These are phyloP conservation scores for Chelonus insularis DNA, from an alignment of 1,140 invertebrate species.

Conservation along the genomic window DNA sequence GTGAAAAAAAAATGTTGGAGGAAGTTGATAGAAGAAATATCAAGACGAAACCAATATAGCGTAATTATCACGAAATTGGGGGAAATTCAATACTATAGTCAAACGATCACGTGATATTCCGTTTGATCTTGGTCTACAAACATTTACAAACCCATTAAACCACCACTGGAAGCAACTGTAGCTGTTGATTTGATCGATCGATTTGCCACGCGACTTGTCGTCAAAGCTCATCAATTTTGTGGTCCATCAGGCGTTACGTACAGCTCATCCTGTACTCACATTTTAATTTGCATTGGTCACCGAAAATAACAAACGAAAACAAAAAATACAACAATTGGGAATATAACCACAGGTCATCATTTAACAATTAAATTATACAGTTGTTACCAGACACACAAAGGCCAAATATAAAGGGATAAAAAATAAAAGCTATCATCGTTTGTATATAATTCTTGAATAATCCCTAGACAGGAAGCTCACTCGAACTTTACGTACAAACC, in stretches of 20 bases:
- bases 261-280: background rate
- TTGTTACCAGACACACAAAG: too few relatives aligned
- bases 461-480: background rate
- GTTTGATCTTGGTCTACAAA: constrained; percentile 44
- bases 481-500: background rate
- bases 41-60: background rate
- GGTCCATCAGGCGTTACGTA: constrained; percentile 5
- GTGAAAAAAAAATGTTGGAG: too few relatives aligned
- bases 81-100: constrained; percentile 32
- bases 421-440: background rate
- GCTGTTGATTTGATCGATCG: constrained; percentile 22
- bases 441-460: constrained; percentile 1
- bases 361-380: background rate
- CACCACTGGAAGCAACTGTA: constrained; percentile 30
- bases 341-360: too few relatives aligned
- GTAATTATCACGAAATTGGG: constrained; percentile 17
- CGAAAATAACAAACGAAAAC: background rate
- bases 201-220: constrained; percentile 18
- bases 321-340: background rate
- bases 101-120: constrained; percentile 39
- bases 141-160: constrained; percentile 52
- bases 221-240: constrained; percentile 23
- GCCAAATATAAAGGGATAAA: too few relatives aligned
- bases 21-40: too few relatives aligned
- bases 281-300: constrained; percentile 3